These are phyloP conservation scores for Hylaeus volcanicus DNA, from an alignment of 1,140 invertebrate species.

Conservation along the genomic window DNA sequence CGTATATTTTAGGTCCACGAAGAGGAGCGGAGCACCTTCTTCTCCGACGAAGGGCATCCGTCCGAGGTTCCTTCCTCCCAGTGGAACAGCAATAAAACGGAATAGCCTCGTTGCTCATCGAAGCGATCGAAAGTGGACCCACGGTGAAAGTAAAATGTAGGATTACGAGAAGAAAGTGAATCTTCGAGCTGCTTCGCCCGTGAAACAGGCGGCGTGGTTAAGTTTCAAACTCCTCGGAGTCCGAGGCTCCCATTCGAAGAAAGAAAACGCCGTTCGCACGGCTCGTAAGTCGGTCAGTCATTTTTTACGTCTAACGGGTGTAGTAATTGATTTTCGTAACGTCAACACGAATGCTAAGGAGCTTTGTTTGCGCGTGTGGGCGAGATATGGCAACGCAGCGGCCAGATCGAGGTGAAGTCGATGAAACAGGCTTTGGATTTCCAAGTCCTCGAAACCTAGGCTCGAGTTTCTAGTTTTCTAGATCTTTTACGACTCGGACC, in stretches of 20 bases:
- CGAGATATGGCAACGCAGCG: not conserved
- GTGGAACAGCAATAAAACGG: not conserved
- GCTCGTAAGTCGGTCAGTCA: too few relatives aligned
- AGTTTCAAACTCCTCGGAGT: not conserved
- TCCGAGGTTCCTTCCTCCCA: not conserved
- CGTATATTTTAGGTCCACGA: too few relatives aligned
- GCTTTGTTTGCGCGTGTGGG: not conserved
- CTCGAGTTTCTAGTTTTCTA: too few relatives aligned
- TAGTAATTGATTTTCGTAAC: too few relatives aligned
- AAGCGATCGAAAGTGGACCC: constrained; percentile 42
- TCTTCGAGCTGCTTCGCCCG: constrained; percentile 20
- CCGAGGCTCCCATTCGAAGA: not conserved
- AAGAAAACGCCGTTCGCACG: too few relatives aligned
- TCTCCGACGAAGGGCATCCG: not conserved
- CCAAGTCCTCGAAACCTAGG: too few relatives aligned
- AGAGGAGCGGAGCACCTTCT: too few relatives aligned
- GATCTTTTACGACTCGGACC: too few relatives aligned
- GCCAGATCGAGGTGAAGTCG: not conserved
- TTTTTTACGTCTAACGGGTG: too few relatives aligned
- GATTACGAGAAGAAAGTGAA: constrained; percentile 70
- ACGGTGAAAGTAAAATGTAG: constrained; percentile 67
- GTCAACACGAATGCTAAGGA: too few relatives aligned
- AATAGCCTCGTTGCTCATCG: constrained; percentile 44
- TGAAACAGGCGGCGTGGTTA: not conserved
- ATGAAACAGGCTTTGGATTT: too few relatives aligned